Base-by-base conservation (phyloP, 2,113 vertebrate species). In the Caracal caracal region DNA sequence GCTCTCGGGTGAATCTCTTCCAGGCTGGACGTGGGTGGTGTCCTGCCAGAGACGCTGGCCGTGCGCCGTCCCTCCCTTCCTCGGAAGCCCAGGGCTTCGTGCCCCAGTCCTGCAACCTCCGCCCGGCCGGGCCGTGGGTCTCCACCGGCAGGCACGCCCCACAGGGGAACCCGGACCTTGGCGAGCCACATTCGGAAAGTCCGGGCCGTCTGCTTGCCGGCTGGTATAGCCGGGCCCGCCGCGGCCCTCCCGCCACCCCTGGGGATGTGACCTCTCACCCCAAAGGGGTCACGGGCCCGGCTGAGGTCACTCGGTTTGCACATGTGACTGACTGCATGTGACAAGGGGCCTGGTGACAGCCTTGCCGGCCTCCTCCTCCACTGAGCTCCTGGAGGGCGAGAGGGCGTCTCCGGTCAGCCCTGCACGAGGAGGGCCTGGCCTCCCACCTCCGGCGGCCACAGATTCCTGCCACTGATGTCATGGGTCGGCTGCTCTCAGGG, bases 181-280 rank as follows among this genome's bases (percentile, higher is more conserved):
- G 43, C 12, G 5, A 0, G 6, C 3, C 1, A 13, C 6, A 3
- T 3, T 9, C 15, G 2, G 6, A 2, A 33, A 0, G 61, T 6
- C 33, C 5, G 1, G 1, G 35, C 26, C 0, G 24, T 6, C 15
- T 0, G 0, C 53, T 11, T 0, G 3, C 37, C 53, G 10, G 26
- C 3, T 5, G 12, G 30, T 0, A 43, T 2, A 43, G 16, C 24
- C 1, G 7, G 56, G 43, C 7, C 49, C 24, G 16, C 51, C 3
- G 1, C 0, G 0, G 24, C 1, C 61, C 47, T 53, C 53, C 33
- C 26, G 3, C 47, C 5, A 0, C 5, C 24, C 43, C 28, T 28
- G 51, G 12, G 65, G 66, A 40, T 22, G 0, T 26, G 56, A 40
- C 56, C 28, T 81, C 65, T 65, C 28, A 24, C 78, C 20, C 13